Conservation (phyloP, 2,888 invertebrate genomes). For the Hydrotaea diabolus region DNA sequence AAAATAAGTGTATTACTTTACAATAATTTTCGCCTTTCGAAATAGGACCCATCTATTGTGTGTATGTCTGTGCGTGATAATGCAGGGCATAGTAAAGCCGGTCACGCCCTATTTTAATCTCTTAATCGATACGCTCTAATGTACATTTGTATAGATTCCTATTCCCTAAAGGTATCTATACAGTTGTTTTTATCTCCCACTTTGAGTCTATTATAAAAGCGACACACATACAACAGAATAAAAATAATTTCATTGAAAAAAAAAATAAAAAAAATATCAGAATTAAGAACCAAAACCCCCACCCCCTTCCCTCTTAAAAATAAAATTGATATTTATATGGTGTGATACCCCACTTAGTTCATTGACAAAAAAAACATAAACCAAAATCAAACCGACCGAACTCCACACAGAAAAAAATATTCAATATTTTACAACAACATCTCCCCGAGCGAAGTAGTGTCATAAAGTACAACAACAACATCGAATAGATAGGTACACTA, state of each 20-base stretch:
- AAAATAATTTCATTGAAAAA: constrained; percentile 1
- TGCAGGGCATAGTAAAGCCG: too few relatives aligned
- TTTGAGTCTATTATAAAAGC: constrained; percentile 28
- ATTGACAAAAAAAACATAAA: constrained; percentile 43
- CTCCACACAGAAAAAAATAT: not conserved
- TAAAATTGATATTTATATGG: constrained; percentile 26
- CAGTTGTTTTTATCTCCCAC: constrained; percentile 33
- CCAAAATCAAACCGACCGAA: not conserved
- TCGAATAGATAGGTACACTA: not conserved
- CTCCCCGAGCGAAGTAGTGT: not conserved
- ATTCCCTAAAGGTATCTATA: too few relatives aligned
- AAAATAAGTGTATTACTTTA: too few relatives aligned
- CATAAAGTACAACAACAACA: constrained; percentile 4
- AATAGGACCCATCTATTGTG: too few relatives aligned
- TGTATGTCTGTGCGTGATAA: too few relatives aligned
- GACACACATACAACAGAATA: too few relatives aligned
- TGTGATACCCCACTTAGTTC: constrained; percentile 39
- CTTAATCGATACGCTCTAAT: too few relatives aligned
- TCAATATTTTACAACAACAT: constrained; percentile 24
- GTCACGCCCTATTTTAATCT: too few relatives aligned
- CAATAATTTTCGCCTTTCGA: too few relatives aligned
- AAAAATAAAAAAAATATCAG: not conserved
- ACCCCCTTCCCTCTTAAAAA: too few relatives aligned
- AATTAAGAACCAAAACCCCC: not conserved
- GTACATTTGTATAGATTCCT: too few relatives aligned